Conservation (phyloP, 1,140 invertebrate genomes). For the Sarcophaga bullata region DNA sequence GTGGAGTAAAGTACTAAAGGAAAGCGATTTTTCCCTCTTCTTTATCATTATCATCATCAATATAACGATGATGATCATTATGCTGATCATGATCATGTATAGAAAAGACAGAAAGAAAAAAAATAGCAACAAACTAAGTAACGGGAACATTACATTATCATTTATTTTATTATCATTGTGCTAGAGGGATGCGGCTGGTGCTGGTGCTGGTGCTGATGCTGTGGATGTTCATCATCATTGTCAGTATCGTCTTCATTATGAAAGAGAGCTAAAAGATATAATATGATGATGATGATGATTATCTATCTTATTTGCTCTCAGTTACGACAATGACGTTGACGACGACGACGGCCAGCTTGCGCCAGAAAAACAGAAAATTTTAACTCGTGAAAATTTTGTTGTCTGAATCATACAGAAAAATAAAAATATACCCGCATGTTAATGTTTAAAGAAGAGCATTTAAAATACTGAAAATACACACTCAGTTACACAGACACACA, state of each 20-base stretch:
- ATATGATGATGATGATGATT: background rate
- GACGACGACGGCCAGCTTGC: slow-evolving; percentile 29
- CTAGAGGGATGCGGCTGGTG: no score
- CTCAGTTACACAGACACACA: background rate
- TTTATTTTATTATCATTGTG: no score
- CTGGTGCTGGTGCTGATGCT: no score
- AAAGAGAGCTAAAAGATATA: background rate
- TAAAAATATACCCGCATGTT: slow-evolving; percentile 40
- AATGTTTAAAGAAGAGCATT: slow-evolving; percentile 22
- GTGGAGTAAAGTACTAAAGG: slow-evolving; percentile 39
- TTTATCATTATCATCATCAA: background rate
- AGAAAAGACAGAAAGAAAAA: no score
- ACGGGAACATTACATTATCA: no score
- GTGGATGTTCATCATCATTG: background rate
- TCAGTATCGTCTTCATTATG: no score
- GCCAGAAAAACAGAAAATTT: slow-evolving; percentile 19
- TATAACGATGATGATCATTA: background rate
- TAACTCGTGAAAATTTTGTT: slow-evolving; percentile 33
- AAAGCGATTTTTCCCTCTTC: background rate
- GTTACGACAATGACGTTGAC: slow-evolving; percentile 43
- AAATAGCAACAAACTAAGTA: no score
- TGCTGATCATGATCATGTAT: no score
- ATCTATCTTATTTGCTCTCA: slow-evolving; percentile 40
- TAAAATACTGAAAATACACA: slow-evolving; percentile 9
- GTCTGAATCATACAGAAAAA: slow-evolving; percentile 37